phyloP scores from a whole-genome alignment of 2,113 vertebrate genomes.

The Geococcyx californianus region DNA sequence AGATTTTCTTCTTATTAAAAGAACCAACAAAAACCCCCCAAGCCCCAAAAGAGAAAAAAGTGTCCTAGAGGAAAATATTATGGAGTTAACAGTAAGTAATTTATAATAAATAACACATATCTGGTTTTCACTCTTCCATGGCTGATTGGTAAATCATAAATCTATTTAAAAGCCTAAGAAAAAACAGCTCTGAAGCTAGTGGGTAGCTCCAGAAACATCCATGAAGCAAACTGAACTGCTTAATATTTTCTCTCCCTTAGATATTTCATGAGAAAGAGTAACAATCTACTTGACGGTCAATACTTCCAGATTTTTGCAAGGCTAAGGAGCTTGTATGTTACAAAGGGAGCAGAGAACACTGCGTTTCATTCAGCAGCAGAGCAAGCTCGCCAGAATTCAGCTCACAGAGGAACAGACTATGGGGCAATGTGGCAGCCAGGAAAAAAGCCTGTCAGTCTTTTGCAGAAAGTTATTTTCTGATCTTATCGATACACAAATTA shows the following conservation, averaged over 20 bases:
- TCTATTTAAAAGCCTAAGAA: neutral
- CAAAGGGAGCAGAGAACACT: neutral
- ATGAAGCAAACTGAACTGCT: neutral
- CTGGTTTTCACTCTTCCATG: neutral
- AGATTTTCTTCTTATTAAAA: neutral
- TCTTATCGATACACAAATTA: neutral
- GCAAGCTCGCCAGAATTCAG: neutral
- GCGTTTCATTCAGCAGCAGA: neutral
- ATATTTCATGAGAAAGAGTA: neutral
- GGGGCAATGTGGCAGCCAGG: neutral
- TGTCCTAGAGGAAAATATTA: neutral
- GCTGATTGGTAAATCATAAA: neutral
- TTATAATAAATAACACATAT: neutral
- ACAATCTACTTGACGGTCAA: neutral
- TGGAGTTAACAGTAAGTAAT: neutral
- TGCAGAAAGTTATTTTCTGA: neutral
- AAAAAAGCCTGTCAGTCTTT: neutral
- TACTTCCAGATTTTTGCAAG: neutral
- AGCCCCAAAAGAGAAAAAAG: neutral
- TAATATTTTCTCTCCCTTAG: neutral
- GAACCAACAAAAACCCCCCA: fast-evolving
- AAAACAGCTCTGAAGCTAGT: neutral
- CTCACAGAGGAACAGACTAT: neutral
- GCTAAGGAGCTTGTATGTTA: neutral
- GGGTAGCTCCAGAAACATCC: neutral